These are phyloP conservation scores for Isaurus tuberculatus DNA, from an alignment of 92 coral and sea anemone species.

Conservation along the genomic window DNA sequence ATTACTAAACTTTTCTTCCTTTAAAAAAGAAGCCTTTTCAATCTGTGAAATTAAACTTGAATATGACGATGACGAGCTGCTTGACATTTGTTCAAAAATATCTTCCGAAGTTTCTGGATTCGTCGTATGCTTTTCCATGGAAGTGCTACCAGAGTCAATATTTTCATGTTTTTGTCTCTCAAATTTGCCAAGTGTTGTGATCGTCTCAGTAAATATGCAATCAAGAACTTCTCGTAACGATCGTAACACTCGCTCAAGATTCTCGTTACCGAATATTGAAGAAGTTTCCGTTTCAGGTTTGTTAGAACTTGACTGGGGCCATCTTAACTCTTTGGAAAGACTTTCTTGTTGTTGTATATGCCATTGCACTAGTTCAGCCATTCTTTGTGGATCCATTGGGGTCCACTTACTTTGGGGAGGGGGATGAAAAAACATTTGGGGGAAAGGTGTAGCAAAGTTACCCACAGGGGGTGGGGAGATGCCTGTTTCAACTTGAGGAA, in stretches of 20 bases:
- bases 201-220: slow-evolving; percentile 34
- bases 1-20: neutral
- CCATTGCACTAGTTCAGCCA: slow-evolving; percentile 30
- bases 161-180: slow-evolving; percentile 18
- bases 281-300: neutral
- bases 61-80: slow-evolving; percentile 41
- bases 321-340: slow-evolving; percentile 20
- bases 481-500: neutral
- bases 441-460: neutral
- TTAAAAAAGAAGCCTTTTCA: neutral
- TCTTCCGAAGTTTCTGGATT: neutral
- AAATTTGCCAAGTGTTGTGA: slow-evolving; percentile 29
- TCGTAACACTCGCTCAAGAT: slow-evolving; percentile 35
- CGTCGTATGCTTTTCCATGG: neutral
- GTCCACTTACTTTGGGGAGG: slow-evolving; percentile 32
- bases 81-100: neutral
- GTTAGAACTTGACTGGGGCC: neutral
- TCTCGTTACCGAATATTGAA: neutral
- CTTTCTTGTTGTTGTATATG: slow-evolving; percentile 28
- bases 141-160: neutral
- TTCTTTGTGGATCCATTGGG: slow-evolving; percentile 15
- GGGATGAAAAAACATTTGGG: slow-evolving; percentile 4
- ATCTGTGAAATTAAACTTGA: slow-evolving; percentile 38
- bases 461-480: neutral
- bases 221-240: slow-evolving; percentile 39